These are phyloP conservation scores for Peromyscus maniculatus DNA, from an alignment of 2,113 vertebrate genomes.

Conservation along the genomic window DNA sequence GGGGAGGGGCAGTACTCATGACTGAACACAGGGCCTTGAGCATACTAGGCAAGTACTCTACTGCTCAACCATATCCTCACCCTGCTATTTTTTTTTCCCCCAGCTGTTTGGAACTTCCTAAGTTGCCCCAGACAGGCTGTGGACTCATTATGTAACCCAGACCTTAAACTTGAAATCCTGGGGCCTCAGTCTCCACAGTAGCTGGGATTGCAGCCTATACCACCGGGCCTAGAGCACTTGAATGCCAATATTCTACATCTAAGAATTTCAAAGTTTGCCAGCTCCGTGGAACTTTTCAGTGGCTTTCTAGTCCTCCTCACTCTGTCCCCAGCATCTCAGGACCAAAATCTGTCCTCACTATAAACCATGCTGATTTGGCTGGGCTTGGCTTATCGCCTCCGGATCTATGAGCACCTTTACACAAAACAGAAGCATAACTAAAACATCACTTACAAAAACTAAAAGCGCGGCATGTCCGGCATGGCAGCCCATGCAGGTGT, in stretches of 20 bases:
- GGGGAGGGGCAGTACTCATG: background rate
- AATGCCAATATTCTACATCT: background rate
- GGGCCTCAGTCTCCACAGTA: background rate
- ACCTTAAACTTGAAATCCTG: background rate
- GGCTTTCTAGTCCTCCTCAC: background rate
- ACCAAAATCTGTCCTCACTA: conserved; percentile 18
- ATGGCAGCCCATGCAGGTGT: background rate
- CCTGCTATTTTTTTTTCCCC: too few relatives aligned
- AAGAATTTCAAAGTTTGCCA: background rate
- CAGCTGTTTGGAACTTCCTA: background rate
- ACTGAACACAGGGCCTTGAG: background rate
- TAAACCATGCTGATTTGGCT: background rate
- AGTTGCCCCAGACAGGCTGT: background rate
- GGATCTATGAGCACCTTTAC: background rate
- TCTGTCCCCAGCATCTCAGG: conserved; percentile 20
- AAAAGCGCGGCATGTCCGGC: background rate
- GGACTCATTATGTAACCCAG: background rate
- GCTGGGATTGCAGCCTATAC: background rate
- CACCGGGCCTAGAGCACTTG: background rate
- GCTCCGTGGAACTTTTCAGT: background rate
- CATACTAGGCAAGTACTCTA: background rate
- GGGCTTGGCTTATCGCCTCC: conserved; percentile 46
- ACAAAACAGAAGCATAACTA: conserved; percentile 40
- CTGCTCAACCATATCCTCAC: background rate
- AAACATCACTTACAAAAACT: background rate